Evolutionary conservation across 2,113 vertebrate species (phyloP).

Genomic region (Spheniscus mendiculus): DNA sequence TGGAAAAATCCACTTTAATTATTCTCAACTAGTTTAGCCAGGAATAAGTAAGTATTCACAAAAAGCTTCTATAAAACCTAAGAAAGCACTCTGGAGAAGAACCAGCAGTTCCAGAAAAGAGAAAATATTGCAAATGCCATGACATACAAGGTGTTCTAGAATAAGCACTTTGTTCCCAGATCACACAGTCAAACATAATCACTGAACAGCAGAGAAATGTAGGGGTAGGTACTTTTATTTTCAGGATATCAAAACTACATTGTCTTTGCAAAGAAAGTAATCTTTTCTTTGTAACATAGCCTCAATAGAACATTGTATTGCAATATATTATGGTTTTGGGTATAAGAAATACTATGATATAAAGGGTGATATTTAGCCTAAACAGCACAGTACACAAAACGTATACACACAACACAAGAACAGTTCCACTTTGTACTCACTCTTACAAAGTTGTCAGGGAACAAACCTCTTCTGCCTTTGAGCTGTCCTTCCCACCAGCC

Average conservation of each 20-base stretch:
- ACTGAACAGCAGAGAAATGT: neutral
- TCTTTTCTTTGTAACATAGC: neutral
- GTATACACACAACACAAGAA: constrained; percentile 65
- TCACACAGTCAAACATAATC: neutral
- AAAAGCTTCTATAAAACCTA: neutral
- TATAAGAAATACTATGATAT: neutral
- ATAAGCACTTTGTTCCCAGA: neutral
- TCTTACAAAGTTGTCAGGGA: constrained; percentile 99
- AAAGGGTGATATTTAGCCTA: neutral
- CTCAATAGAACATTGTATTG: neutral
- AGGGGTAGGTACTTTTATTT: neutral
- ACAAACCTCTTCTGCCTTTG: constrained; percentile 94
- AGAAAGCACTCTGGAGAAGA: neutral
- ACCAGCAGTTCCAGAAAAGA: neutral
- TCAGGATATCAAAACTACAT: neutral
- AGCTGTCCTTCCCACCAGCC: constrained; percentile 99
- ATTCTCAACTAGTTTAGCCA: neutral
- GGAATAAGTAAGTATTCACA: neutral
- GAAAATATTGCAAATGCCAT: neutral
- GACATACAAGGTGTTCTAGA: neutral
- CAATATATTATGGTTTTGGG: neutral
- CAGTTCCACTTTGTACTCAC: constrained; percentile 87
- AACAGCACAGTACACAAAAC: neutral
- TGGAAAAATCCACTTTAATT: neutral
- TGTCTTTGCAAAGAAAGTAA: neutral